A percentile compares a stretch with the other conserved stretches of the same genome.
Conservation (phyloP, 2,888 invertebrate genomes). For the Oscheius myriophilus region DNA sequence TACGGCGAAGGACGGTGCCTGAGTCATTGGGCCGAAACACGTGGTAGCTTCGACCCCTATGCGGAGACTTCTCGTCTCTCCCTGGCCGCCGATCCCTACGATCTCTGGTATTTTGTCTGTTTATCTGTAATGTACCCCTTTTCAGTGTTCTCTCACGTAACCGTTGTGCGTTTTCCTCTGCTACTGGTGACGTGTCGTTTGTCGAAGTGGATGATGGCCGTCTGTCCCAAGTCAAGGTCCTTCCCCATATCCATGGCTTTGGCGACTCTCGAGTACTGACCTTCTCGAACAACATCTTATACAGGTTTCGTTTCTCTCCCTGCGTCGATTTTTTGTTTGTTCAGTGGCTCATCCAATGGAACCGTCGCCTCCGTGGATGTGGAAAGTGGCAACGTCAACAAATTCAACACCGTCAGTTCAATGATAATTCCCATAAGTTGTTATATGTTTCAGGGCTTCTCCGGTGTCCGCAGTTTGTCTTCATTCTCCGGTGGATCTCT, state of each 20-base stretch:
- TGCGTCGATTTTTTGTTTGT: not conserved
- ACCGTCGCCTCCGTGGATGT: conserved; percentile 19
- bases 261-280: conserved; percentile 18
- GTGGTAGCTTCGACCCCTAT: conserved; percentile 19
- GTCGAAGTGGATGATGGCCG: not conserved
- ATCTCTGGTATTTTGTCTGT: conserved; percentile 18
- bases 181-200: not conserved
- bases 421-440: not conserved
- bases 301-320: conserved; percentile 8
- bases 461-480: conserved; percentile 16
- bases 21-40: conserved; percentile 1
- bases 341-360: conserved; percentile 32
- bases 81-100: conserved; percentile 20
- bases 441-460: conserved; percentile 18
- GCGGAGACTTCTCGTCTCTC: conserved; percentile 4
- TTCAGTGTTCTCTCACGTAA: conserved; percentile 7
- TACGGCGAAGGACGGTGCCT: conserved; percentile 26
- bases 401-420: conserved; percentile 5
- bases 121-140: not conserved
- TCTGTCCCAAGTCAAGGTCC: not conserved
- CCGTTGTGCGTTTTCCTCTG: not conserved
- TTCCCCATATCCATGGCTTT: not conserved
- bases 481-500: conserved; percentile 25
- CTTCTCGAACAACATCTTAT: conserved; percentile 5
- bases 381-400: not conserved